Base-by-base conservation (phyloP, 2,113 vertebrate species). In the Solea senegalensis region DNA sequence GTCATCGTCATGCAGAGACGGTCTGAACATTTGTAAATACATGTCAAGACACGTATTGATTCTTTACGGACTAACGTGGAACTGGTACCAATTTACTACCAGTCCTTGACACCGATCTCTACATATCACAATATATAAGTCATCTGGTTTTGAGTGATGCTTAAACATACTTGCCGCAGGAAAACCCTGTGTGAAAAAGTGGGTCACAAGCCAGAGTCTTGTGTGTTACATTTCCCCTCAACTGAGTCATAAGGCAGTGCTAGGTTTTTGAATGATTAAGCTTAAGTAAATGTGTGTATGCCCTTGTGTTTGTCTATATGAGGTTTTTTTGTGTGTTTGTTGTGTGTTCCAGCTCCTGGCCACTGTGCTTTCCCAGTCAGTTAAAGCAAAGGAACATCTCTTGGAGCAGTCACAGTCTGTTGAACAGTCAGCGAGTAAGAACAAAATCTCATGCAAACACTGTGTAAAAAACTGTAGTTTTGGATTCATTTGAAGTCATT, bases 311-410 rank as follows among this genome's bases (percentile, higher is more conserved):
- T 43, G n/a, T 48, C 26, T 46, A 28, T 66, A 14, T 64, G 45
- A 21, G 51, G 28, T 64, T 3, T 61, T 54, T 6, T 48, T 65
- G 34, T 75, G 61, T 81, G 53, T 77, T 26, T 76, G 28, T 80
- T 76, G 26, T 80, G 63, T 76, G 55, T 83, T 85, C 61, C 62
- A 98, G 97, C 95, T 98, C 81, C 92, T 98, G 93, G 96, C 96
- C 81, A 96, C 96, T 0, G 97, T 98, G 86, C 94, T 98, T 67
- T 95, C 97, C 82, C 97, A 97, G 95, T 98, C 97, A 70, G 93
- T 94, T 80, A 95, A 96, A 66, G 94, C 93, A 65, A 97, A 97
- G 53, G 97, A 98, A 78, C 92, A 94, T 66, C 93, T 93, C 80
- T 89, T 80, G 95, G 96, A 92, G 93, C 96, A 92, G 92, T 96